Evolutionary conservation across 2,888 invertebrate genomes (phyloP).

Genomic region (Pandemis heparana): DNA sequence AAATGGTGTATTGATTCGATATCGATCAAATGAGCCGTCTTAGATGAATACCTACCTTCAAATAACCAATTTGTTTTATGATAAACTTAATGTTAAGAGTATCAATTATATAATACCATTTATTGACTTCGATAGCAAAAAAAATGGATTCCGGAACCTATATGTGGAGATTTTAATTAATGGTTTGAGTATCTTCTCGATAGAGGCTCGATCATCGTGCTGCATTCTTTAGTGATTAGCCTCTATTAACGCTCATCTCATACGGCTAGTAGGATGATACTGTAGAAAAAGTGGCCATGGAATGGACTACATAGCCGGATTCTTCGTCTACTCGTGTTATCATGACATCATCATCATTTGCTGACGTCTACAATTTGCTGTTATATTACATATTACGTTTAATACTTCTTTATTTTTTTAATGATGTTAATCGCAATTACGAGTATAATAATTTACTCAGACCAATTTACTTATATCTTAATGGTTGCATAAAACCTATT

Average conservation of each 20-base stretch:
- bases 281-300: conserved; percentile 80
- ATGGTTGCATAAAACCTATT: conserved; percentile 2
- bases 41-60: conserved; percentile 4
- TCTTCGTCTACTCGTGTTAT: conserved; percentile 65
- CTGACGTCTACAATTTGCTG: conserved; percentile 70
- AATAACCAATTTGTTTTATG: conserved; percentile 16
- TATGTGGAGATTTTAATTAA: conserved; percentile 59
- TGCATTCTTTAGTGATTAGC: conserved; percentile 53
- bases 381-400: conserved; percentile 52
- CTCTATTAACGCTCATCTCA: conserved; percentile 55
- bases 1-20: conserved; percentile 21
- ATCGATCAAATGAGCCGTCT: conserved; percentile 16
- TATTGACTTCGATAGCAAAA: conserved; percentile 37
- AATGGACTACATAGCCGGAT: conserved; percentile 78
- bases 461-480: conserved; percentile 5
- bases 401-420: conserved; percentile 24
- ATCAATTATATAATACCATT: conserved; percentile 25
- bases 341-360: conserved; percentile 80
- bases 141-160: conserved; percentile 59
- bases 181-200: conserved; percentile 58
- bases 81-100: conserved; percentile 36
- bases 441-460: conserved; percentile 18
- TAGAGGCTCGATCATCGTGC: conserved; percentile 59
- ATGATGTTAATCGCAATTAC: conserved; percentile 10
- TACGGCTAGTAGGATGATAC: conserved; percentile 62